Evolutionary conservation across 2,113 vertebrate genomes (phyloP).

Genomic region (Pomatorhinus ruficollis): DNA sequence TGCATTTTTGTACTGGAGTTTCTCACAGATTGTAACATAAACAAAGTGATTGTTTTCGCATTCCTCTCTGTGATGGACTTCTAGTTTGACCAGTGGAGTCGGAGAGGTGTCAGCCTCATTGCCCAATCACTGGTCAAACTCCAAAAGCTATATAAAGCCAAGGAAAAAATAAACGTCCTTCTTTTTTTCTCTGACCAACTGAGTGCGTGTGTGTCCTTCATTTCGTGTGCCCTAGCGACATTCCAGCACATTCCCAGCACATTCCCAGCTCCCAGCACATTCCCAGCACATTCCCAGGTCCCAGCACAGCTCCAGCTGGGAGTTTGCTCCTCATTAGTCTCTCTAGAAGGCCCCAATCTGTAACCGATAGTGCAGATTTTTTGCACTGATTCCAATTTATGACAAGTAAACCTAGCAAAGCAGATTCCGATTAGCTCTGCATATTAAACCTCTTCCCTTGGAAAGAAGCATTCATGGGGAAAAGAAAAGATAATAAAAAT

Average conservation of each 20-base stretch:
- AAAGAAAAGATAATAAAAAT: background rate
- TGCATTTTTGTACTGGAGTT: too few species aligned
- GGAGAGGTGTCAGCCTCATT: too few species aligned
- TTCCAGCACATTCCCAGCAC: background rate
- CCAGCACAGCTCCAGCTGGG: background rate
- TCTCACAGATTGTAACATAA: too few species aligned
- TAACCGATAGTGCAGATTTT: background rate
- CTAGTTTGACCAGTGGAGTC: too few species aligned
- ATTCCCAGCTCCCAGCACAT: background rate
- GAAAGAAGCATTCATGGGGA: background rate
- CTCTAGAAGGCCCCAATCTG: background rate
- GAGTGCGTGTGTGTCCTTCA: too few species aligned
- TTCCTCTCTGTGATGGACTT: too few species aligned
- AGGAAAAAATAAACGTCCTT: too few species aligned
- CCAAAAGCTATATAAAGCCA: too few species aligned
- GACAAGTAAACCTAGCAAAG: background rate
- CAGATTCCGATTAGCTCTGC: background rate
- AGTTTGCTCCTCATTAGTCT: background rate
- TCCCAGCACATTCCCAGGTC: background rate
- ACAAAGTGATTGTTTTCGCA: too few species aligned
- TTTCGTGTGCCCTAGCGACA: too few species aligned
- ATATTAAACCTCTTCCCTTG: background rate
- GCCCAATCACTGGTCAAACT: too few species aligned
- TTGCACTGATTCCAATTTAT: conserved; percentile 12
- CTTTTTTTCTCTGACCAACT: too few species aligned